phyloP scores from a whole-genome alignment of 2,888 invertebrate genomes.

The Abrostola triplasia region DNA sequence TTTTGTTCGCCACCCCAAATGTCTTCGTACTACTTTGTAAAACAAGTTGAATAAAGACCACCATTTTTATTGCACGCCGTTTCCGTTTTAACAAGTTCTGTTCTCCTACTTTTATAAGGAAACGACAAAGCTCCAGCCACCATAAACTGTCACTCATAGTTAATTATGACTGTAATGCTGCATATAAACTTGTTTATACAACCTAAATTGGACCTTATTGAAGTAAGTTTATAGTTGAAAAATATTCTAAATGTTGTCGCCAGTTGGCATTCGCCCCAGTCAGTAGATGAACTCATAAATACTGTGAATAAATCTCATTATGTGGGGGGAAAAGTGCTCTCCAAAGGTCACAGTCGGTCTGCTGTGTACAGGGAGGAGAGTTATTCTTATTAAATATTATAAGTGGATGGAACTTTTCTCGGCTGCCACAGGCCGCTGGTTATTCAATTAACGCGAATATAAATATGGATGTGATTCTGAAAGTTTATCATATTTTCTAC shows the following conservation, averaged over 20 bases:
- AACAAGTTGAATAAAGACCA: constrained; percentile 47
- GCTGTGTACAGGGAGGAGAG: constrained; percentile 23
- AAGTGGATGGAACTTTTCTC: constrained; percentile 13
- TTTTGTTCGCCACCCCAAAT: constrained; percentile 20
- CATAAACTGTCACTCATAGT: constrained; percentile 68
- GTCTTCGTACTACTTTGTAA: constrained; percentile 27
- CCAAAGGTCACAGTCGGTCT: constrained; percentile 41
- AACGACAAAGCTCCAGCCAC: constrained; percentile 60
- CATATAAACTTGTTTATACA: constrained; percentile 32
- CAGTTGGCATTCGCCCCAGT: constrained; percentile 40
- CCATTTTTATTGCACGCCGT: constrained; percentile 40
- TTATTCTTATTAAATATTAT: constrained; percentile 39
- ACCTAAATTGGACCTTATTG: constrained; percentile 33
- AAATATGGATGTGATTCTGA: constrained; percentile 18
- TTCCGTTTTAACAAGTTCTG: constrained; percentile 47
- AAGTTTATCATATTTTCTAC: constrained; percentile 20
- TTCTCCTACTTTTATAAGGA: constrained; percentile 60
- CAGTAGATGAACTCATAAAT: constrained; percentile 49
- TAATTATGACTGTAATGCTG: constrained; percentile 62
- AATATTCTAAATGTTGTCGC: constrained; percentile 18
- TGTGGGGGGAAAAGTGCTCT: constrained; percentile 41
- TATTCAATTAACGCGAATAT: constrained; percentile 29
- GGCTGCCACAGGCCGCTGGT: constrained; percentile 24
- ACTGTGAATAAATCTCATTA: constrained; percentile 47
- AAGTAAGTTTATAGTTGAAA: constrained; percentile 31